Conservation (phyloP, 2,797 vertebrate genomes). For the Taeniopygia guttata region DNA sequence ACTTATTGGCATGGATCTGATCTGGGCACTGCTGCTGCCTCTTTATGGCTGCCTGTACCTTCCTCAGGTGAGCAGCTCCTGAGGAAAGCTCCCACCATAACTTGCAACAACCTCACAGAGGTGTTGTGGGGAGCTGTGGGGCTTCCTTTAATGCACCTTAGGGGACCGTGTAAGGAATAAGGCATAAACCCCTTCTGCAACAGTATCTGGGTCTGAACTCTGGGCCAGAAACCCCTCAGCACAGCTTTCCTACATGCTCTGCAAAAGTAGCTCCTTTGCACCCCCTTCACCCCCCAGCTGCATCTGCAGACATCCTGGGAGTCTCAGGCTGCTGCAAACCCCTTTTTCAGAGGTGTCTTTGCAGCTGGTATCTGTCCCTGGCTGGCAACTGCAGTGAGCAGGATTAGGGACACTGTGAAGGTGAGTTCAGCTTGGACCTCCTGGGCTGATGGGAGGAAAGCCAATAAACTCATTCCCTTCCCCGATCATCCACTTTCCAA, state of each 20-base stretch:
- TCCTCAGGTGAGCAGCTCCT: background rate
- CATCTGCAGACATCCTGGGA: background rate
- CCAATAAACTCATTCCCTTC: background rate
- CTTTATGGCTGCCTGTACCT: background rate
- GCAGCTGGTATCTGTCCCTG: background rate
- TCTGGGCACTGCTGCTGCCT: background rate
- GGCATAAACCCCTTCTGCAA: rapidly evolving
- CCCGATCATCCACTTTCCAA: background rate
- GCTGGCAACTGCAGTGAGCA: background rate
- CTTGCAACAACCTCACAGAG: background rate
- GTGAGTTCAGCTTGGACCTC: background rate
- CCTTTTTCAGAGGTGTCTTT: background rate
- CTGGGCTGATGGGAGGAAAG: rapidly evolving
- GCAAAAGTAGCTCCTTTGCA: background rate
- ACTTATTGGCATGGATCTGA: background rate
- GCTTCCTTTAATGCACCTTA: background rate
- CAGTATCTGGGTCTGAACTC: background rate
- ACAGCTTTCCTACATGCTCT: background rate
- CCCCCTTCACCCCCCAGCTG: background rate
- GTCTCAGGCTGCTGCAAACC: background rate
- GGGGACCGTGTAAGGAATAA: background rate
- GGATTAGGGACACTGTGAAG: background rate
- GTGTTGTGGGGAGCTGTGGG: background rate
- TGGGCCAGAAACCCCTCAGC: background rate
- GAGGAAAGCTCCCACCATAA: background rate